Percentiles rank a stretch among this genome's conserved stretches.
These are phyloP conservation scores for Melitaea athalia DNA, from an alignment of 2,888 invertebrate species.

Conservation along the genomic window DNA sequence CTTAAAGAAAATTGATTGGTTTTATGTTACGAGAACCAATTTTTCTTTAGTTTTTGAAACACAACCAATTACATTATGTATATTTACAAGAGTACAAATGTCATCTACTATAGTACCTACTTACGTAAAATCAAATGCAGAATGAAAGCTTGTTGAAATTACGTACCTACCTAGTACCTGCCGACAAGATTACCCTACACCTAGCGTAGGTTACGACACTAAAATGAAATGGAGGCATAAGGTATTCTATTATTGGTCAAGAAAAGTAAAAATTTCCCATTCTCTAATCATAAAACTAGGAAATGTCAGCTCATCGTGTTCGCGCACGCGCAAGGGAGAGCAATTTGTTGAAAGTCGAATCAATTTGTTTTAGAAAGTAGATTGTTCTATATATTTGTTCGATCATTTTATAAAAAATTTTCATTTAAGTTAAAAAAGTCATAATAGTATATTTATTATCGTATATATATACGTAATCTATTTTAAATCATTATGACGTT, in stretches of 20 bases:
- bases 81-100: too few species aligned
- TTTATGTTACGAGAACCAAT: too few species aligned
- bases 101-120: too few species aligned
- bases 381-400: conserved; percentile 55
- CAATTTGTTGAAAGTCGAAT: conserved; percentile 78
- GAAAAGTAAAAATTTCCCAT: conserved; percentile 26
- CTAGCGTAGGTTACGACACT: too few species aligned
- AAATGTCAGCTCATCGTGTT: conserved; percentile 59
- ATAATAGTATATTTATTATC: too few species aligned
- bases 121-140: too few species aligned
- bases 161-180: not conserved
- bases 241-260: not conserved
- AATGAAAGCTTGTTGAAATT: too few species aligned
- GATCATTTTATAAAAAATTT: conserved; percentile 48
- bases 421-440: conserved; percentile 23
- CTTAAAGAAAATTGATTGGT: too few species aligned
- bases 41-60: too few species aligned
- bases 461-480: conserved; percentile 27
- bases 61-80: too few species aligned
- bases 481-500: conserved; percentile 15
- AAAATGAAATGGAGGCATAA: not conserved
- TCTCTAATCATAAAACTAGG: conserved; percentile 50
- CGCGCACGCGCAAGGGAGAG: conserved; percentile 49
- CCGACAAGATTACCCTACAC: too few species aligned
- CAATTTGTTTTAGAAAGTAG: conserved; percentile 79